Evolutionary conservation across 2,797 vertebrate genomes (phyloP).

Genomic region (Neomorphus geoffroyi): DNA sequence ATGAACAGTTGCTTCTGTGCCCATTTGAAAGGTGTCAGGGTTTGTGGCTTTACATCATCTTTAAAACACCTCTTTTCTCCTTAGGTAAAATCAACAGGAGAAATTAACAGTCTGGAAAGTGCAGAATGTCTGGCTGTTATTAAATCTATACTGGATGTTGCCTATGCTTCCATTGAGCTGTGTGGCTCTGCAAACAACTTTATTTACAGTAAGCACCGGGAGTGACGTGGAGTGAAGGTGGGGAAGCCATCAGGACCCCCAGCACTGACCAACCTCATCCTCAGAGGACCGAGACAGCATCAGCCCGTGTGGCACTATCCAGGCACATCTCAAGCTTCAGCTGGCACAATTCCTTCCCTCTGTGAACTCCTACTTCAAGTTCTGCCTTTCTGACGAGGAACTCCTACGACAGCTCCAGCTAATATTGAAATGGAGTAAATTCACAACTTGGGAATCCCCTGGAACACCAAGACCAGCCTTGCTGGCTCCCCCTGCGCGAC

Average conservation of each 20-base stretch:
- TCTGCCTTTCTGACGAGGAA: background rate
- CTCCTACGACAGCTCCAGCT: background rate
- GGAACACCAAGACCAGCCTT: background rate
- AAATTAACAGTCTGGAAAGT: background rate
- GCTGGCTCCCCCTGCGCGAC: background rate
- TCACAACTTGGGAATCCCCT: background rate
- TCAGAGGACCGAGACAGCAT: rapidly evolving
- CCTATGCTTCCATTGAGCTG: background rate
- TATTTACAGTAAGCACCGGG: background rate
- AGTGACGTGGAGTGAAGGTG: background rate
- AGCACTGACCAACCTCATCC: background rate
- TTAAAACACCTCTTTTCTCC: background rate
- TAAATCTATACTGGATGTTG: background rate
- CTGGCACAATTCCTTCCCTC: background rate
- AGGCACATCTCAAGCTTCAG: background rate
- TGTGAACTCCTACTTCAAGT: background rate
- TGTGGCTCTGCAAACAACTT: background rate
- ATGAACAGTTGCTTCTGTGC: background rate
- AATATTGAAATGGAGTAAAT: background rate
- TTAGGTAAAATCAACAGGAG: background rate
- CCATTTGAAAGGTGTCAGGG: background rate
- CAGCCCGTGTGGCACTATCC: rapidly evolving
- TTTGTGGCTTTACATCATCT: background rate
- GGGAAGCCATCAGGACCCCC: background rate
- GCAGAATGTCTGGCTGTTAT: background rate